Conservation (phyloP, 2,888 invertebrate genomes). For the Thereva unica region DNA sequence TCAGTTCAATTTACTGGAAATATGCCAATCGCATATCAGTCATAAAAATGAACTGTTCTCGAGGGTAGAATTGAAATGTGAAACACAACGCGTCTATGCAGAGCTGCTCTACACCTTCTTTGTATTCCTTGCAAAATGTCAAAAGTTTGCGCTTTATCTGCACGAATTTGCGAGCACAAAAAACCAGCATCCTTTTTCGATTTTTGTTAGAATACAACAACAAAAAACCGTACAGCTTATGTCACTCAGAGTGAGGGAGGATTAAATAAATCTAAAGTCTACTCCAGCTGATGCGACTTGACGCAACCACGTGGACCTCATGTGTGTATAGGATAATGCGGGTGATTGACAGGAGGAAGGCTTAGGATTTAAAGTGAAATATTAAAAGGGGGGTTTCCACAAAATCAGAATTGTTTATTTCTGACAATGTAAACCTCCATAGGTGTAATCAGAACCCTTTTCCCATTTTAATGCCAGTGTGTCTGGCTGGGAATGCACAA, state of each 20-base stretch:
- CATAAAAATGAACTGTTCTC: slow-evolving; percentile 40
- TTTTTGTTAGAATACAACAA: slow-evolving; percentile 7
- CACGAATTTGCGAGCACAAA: slow-evolving; percentile 4
- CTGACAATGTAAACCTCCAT: no score
- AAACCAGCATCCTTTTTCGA: slow-evolving; percentile 3
- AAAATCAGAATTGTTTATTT: no score
- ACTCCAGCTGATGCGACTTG: slow-evolving; percentile 10
- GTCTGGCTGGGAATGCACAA: no score
- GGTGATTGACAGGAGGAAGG: no score
- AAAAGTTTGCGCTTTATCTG: slow-evolving; percentile 17
- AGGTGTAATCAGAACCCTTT: no score
- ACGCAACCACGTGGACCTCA: no score
- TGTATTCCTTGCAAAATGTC: slow-evolving; percentile 4
- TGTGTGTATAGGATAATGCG: no score
- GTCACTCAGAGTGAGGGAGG: slow-evolving; percentile 17
- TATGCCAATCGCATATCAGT: slow-evolving; percentile 40
- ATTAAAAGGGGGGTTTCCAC: no score
- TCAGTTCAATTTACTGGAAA: slow-evolving; percentile 35
- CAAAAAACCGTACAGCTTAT: background rate
- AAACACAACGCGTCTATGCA: slow-evolving; percentile 9
- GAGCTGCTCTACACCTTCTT: slow-evolving; percentile 10
- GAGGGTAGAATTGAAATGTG: slow-evolving; percentile 35
- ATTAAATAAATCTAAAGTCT: slow-evolving; percentile 28
- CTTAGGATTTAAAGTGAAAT: no score
- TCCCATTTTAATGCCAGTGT: no score